Percentiles rank a stretch among this genome's conserved stretches.
phyloP scores from a whole-genome alignment of 2,888 invertebrate genomes.

The Lordiphosa fenestrarum region DNA sequence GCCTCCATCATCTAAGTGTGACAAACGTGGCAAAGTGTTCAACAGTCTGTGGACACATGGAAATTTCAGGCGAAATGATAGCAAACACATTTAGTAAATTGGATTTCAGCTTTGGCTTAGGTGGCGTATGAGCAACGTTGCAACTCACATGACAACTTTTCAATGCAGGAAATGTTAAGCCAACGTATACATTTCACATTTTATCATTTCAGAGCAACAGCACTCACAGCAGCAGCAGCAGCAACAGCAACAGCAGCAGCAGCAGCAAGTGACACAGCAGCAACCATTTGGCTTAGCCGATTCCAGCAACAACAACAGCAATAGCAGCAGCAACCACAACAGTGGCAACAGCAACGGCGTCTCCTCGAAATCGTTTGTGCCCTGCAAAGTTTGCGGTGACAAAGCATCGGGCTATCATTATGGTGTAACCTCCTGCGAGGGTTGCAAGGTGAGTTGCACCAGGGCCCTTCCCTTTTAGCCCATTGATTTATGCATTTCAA shows the following conservation, averaged over 20 bases:
- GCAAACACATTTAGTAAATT: slow-evolving; percentile 58
- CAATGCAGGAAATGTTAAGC: slow-evolving; percentile 35
- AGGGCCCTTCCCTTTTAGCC: background rate
- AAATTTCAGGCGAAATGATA: slow-evolving; percentile 50
- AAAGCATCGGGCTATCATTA: slow-evolving; percentile 95
- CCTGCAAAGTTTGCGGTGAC: slow-evolving; percentile 98
- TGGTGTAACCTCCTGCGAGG: slow-evolving; percentile 98
- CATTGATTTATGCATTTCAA: background rate
- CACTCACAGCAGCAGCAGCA: slow-evolving; percentile 34
- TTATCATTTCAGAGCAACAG: slow-evolving; percentile 64
- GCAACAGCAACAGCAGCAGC: slow-evolving; percentile 77
- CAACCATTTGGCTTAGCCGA: slow-evolving; percentile 38
- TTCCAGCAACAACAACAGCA: slow-evolving; percentile 36
- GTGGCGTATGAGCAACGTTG: slow-evolving; percentile 54
- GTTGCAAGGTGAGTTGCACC: slow-evolving; percentile 91
- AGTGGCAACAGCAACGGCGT: slow-evolving; percentile 86
- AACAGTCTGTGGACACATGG: slow-evolving; percentile 13
- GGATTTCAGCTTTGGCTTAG: slow-evolving; percentile 23
- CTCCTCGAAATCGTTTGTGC: slow-evolving; percentile 92
- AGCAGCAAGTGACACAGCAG: slow-evolving; percentile 82
- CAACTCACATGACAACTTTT: slow-evolving; percentile 57
- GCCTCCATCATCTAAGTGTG: slow-evolving; percentile 4
- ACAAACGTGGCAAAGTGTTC: slow-evolving; percentile 6
- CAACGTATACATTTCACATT: slow-evolving; percentile 47
- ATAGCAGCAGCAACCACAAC: slow-evolving; percentile 77